Evolutionary conservation across 2,113 vertebrate genomes (phyloP), one percentile per base, ranked within the genome.

Genomic region (Platichthys flesus): DNA sequence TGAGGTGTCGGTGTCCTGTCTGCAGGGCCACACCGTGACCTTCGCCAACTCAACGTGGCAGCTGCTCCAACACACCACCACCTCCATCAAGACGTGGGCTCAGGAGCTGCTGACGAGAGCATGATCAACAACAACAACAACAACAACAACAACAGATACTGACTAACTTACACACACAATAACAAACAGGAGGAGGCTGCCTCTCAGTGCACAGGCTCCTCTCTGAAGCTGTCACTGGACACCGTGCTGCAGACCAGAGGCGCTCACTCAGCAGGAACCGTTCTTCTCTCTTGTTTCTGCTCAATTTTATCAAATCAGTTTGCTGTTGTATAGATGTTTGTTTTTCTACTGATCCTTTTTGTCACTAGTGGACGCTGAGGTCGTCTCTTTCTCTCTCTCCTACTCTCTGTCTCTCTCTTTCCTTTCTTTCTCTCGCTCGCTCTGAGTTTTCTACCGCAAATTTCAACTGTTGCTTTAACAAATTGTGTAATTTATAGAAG

Each of bases 71-170:
- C 95, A 97, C 61, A 92, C 94, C 0, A 96, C 95, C 0, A 37
- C 94, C 0, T 95, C 96, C 26, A 67, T 98, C 85, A 94, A 93
- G 78, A 92, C 96, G 80, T 97, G 98, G 96, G 95, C 95, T 24
- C 84, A 96, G 76, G 91, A 96, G 24, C 82, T 95, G 68, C 91
- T 97, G 58, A 96, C 96, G 0, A 93, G 87, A 60, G 94, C 83
- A 1, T 97, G 94, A 95, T 74, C 70, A 40, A 1, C 60, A 24
- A 24, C 24, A 24, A 24, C 24, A 24, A 24, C 24, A 24, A 24
- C 24, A 24, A 24, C 24, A 24, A 31, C 28, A 31, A 60, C 28
- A 65, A 45, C 42, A 67, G 66, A 60, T 37, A 13, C 47, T 37
- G 47, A 64, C 49, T 42, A 79, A 73, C 71, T 74, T 69, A 82